Evolutionary conservation across 1,140 invertebrate genomes (phyloP).

Genomic region (Venustaconcha ellipsiformis): DNA sequence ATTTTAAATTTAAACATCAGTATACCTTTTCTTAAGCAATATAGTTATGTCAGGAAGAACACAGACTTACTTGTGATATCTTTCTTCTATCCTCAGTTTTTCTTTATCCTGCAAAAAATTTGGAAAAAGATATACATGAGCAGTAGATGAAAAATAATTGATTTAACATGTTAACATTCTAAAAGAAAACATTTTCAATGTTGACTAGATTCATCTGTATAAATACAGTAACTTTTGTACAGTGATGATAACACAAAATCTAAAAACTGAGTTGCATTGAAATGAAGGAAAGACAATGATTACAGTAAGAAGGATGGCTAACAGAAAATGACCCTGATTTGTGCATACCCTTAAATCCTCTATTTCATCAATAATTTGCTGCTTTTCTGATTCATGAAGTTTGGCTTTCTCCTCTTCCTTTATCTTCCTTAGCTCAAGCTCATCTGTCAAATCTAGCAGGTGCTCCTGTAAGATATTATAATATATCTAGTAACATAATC

Average conservation of each 20-base stretch:
- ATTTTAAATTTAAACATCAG: neutral
- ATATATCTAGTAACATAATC: neutral
- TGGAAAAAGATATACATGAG: neutral
- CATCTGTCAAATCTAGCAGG: slow-evolving; percentile 59
- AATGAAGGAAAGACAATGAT: too few relatives aligned
- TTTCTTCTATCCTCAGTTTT: slow-evolving; percentile 46
- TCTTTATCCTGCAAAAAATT: slow-evolving; percentile 49
- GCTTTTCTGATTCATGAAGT: slow-evolving; percentile 48
- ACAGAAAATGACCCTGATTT: neutral
- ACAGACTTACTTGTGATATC: slow-evolving; percentile 39
- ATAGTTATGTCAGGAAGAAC: neutral
- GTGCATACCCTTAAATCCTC: slow-evolving; percentile 51
- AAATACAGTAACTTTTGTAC: neutral
- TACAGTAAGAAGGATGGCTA: too few relatives aligned
- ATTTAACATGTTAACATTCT: neutral
- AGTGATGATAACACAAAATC: neutral
- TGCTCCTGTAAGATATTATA: slow-evolving; percentile 45
- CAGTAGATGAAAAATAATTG: slow-evolving; percentile 4
- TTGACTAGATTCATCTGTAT: neutral
- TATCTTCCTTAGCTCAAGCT: slow-evolving; percentile 53
- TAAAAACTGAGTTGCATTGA: neutral
- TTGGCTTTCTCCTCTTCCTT: slow-evolving; percentile 47
- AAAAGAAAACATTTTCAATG: neutral
- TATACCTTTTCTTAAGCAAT: neutral
- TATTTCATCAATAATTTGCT: slow-evolving; percentile 60